Evolutionary conservation across 1,140 invertebrate species (phyloP).

Genomic region (Physella acuta): DNA sequence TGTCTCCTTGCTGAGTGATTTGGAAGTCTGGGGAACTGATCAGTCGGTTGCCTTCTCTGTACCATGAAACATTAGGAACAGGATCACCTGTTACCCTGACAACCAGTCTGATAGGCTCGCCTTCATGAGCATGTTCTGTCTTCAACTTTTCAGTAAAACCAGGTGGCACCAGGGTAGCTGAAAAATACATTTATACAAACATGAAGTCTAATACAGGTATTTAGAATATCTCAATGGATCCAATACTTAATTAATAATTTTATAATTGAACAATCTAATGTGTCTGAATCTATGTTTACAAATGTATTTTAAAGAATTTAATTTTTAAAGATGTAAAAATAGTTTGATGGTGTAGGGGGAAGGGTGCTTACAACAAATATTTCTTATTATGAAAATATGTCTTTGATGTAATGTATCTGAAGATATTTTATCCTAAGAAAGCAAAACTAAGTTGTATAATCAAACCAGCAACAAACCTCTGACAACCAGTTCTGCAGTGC

Average conservation of each 20-base stretch:
- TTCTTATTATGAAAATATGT: too few species aligned
- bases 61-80: conserved; percentile 62
- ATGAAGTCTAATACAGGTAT: too few species aligned
- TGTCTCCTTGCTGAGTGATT: conserved; percentile 56
- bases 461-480: conserved; percentile 62
- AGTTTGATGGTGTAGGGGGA: too few species aligned
- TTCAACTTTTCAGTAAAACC: conserved; percentile 60
- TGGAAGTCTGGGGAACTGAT: conserved; percentile 60
- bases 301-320: too few species aligned
- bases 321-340: too few species aligned
- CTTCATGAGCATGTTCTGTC: conserved; percentile 56
- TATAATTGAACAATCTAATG: too few species aligned
- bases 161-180: conserved; percentile 61
- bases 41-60: conserved; percentile 58
- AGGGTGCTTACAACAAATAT: too few species aligned
- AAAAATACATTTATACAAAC: too few species aligned
- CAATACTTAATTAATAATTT: too few species aligned
- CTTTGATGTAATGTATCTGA: too few species aligned
- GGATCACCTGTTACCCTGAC: conserved; percentile 62
- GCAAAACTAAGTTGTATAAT: background rate
- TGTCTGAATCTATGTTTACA: too few species aligned
- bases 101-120: conserved; percentile 59
- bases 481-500: conserved; percentile 56
- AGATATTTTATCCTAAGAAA: background rate
- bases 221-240: too few species aligned